A percentile compares a stretch with the other conserved stretches of the same genome.
Conservation (phyloP, 2,113 vertebrate genomes). For the Ptychochromis oligacanthus region DNA sequence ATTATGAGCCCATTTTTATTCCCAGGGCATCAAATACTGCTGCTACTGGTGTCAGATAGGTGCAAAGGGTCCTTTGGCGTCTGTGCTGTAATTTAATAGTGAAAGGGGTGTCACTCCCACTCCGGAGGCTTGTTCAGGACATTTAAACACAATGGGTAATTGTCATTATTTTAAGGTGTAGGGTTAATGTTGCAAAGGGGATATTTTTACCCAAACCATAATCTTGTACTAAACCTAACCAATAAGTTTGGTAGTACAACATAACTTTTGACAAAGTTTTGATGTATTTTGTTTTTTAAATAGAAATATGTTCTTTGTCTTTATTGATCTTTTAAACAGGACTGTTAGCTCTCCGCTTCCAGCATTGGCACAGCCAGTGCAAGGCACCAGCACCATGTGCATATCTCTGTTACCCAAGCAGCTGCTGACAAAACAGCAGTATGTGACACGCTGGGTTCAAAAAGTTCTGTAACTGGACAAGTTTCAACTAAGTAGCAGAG, state of each 20-base stretch:
- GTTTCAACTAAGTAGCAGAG: not conserved
- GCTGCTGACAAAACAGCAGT: not conserved
- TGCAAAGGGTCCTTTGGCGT: too few species aligned
- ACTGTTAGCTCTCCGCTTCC: not conserved
- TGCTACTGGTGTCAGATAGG: too few species aligned
- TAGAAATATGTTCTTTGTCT: not conserved
- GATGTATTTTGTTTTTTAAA: not conserved
- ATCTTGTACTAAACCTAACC: not conserved
- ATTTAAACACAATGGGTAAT: not conserved
- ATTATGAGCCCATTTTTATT: too few species aligned
- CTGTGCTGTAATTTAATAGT: too few species aligned
- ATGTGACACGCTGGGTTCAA: not conserved
- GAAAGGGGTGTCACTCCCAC: too few species aligned
- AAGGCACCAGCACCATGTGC: not conserved
- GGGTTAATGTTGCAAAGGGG: not conserved
- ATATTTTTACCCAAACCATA: not conserved
- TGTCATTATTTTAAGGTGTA: too few species aligned
- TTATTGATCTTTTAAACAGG: not conserved
- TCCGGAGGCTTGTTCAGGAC: not conserved
- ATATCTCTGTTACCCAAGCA: not conserved
- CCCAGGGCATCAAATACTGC: too few species aligned
- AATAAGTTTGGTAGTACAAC: not conserved
- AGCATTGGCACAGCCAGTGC: not conserved
- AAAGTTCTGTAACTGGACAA: not conserved
- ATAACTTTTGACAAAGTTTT: not conserved